A percentile compares a stretch with the other conserved stretches of the same genome.
phyloP scores from a whole-genome alignment of 2,888 invertebrate species.

The Dioctria linearis region DNA sequence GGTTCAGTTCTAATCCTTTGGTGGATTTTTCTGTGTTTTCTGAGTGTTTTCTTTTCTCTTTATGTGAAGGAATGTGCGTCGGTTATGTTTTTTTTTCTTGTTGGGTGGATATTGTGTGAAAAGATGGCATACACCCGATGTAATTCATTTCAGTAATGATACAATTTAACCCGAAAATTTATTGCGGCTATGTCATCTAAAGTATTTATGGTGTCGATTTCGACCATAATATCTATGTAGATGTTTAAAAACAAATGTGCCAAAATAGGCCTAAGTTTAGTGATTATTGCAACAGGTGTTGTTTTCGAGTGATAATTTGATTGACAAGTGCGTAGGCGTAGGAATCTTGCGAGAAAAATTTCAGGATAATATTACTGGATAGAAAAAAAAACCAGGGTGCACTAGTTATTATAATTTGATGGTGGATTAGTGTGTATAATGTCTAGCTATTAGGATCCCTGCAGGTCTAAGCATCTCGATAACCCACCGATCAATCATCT shows the following conservation, averaged over 20 bases:
- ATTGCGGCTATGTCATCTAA: conserved; percentile 5
- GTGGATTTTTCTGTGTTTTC: not conserved
- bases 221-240: too few relatives aligned
- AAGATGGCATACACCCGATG: conserved; percentile 12
- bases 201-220: conserved; percentile 14
- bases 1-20: conserved; percentile 19
- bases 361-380: not conserved
- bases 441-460: not conserved
- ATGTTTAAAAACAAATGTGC: conserved; percentile 4
- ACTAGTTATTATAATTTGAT: not conserved
- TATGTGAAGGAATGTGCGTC: not conserved
- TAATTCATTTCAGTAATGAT: conserved; percentile 36
- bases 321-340: not conserved
- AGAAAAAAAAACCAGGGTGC: not conserved
- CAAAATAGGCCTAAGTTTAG: conserved; percentile 26
- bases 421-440: conserved; percentile 12
- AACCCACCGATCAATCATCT: too few relatives aligned
- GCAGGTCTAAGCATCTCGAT: too few relatives aligned
- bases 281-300: conserved; percentile 39
- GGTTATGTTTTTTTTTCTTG: not conserved
- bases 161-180: conserved; percentile 35
- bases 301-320: not conserved
- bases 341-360: not conserved
- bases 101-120: conserved; percentile 33
- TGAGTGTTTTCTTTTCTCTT: not conserved